Base-by-base conservation (phyloP, 2,888 invertebrate genomes). In the Coelopa pilipes region DNA sequence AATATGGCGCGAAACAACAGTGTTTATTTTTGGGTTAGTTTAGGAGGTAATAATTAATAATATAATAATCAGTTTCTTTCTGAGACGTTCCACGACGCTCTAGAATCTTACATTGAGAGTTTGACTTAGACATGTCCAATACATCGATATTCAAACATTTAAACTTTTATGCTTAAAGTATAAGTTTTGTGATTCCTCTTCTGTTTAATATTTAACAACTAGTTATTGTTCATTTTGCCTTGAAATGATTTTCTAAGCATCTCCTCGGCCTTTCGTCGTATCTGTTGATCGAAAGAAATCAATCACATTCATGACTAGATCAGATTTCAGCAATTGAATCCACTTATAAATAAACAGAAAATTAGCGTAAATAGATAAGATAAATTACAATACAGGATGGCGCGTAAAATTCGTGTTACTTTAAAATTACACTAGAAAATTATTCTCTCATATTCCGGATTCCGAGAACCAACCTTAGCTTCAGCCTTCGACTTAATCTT, bases 401-500 rank as follows among this genome's bases (percentile, higher is more conserved):
- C 24, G 53, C 55, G 55, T 49, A 53, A 17, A 63, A 70, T 63
- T 71, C 34, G 34, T 34, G 34, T 4, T 34, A 34, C 34, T 34
- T 34, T 34, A 34, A 34, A 34, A 15, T 17, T 71, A 65, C 53
- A 45, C 21, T 62, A 53, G 21, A 55, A 71, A 63, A 71, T 59
- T 17, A 70, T 60, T 60, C 60, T 67, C 45, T 19, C 57, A 57
- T 19, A 57, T 34, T 3, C 5, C 2, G 13, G 53, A 3, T 53
- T 9, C 10, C 21, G 63, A n/a, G 53, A 50, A 66, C 57, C 59
- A 49, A 21, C n/a, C 45, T 46, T 60, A 49, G n/a, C 46, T 72
- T 72, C 46, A 65, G 65, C 46, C 53, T 66, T 3, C 17, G 1
- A n/a, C 34, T 90, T 96, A 97, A 89, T 99, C 99, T 90, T 99